A percentile compares a stretch with the other conserved stretches of the same genome.
phyloP scores from a whole-genome alignment of 2,888 invertebrate genomes.

The Archips crataeganus region DNA sequence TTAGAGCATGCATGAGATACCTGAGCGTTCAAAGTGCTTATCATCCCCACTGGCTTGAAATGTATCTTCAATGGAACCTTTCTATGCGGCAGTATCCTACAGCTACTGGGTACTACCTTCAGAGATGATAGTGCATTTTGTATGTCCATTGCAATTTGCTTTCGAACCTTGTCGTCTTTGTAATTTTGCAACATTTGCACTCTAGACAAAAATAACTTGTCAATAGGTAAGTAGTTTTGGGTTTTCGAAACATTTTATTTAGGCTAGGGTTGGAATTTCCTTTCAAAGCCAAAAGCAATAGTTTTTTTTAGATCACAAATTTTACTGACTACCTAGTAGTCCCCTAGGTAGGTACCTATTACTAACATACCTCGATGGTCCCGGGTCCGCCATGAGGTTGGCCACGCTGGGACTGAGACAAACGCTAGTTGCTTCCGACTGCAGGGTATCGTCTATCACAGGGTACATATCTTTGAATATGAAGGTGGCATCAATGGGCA shows the following conservation, averaged over 20 bases:
- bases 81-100: slow-evolving; percentile 66
- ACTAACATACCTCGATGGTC: slow-evolving; percentile 65
- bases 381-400: slow-evolving; percentile 47
- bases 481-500: slow-evolving; percentile 82
- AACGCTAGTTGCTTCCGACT: slow-evolving; percentile 72
- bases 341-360: too few species aligned
- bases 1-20: slow-evolving; percentile 49
- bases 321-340: too few species aligned
- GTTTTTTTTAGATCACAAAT: too few species aligned
- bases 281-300: too few species aligned
- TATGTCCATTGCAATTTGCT: slow-evolving; percentile 72
- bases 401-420: slow-evolving; percentile 63
- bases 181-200: slow-evolving; percentile 69
- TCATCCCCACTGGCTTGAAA: slow-evolving; percentile 77
- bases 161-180: slow-evolving; percentile 65
- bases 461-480: slow-evolving; percentile 81
- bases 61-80: slow-evolving; percentile 76
- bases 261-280: too few species aligned
- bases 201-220: slow-evolving; percentile 52
- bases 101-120: slow-evolving; percentile 72
- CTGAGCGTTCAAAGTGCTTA: slow-evolving; percentile 73
- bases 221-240: slow-evolving; percentile 23
- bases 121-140: slow-evolving; percentile 73
- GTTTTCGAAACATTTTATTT: neutral
- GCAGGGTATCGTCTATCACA: slow-evolving; percentile 59